Evolutionary conservation across 2,888 invertebrate genomes (phyloP), one percentile per base, ranked within the genome.

Genomic region (Oscheius sp.): DNA sequence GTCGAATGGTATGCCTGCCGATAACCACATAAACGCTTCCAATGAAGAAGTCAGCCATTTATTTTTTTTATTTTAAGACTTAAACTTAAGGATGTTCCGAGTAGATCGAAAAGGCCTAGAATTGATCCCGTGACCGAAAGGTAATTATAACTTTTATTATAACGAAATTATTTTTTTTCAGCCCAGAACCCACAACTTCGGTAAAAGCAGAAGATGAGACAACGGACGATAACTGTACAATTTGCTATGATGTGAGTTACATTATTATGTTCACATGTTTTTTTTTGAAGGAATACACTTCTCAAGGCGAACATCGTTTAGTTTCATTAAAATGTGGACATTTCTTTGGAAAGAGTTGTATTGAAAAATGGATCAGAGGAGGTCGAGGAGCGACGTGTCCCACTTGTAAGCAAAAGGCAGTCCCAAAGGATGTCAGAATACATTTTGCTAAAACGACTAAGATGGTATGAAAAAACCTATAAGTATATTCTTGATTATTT

Each of bases 311-410:
- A 0, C 97, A 97, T 89, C 91, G 95, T 69, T 90, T 96, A 1
- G 93, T 93, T n/a, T 93, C 94, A 0, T 90, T 97, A 9, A 93
- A 93, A 86, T 97, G 97, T 89, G 97, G 97, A 0, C 97, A 97
- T 90, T 89, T 96, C 7, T 97, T 95, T 89, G 97, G 97, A 0
- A 86, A 89, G 71, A 88, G 87, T 88, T 90, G 90, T 80, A 89
- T 90, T 66, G 86, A 88, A 71, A 89, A 89, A 73, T 90, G 90
- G 90, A 79, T 90, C 63, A 35, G 71, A 16, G 59, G 87, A 68
- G 61, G 69, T n/a, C 27, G 69, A 43, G 27, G 45, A 27, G 84
- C 86, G 0, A 88, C 87, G 56, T 90, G 90, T 83, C 90, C 90
- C 0, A 89, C 89, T 35, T 90, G 90, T 79, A 90, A 90, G 75